phyloP scores from a whole-genome alignment of 1,140 invertebrate species.

The Lepidurus apus region DNA sequence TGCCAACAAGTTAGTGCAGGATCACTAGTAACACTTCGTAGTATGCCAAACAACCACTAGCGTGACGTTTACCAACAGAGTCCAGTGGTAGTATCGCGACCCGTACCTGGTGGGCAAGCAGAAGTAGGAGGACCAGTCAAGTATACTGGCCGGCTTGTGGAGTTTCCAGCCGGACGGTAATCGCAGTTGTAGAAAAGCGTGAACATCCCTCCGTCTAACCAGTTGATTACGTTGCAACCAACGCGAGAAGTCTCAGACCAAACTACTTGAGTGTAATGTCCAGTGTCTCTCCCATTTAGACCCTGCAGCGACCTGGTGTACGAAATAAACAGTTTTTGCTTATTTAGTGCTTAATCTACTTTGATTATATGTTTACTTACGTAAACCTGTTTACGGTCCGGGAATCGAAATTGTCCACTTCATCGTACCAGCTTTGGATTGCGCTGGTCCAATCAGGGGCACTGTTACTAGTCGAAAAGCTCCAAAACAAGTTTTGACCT shows the following conservation, averaged over 20 bases:
- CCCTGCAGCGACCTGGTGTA: background rate
- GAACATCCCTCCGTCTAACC: background rate
- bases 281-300: conserved; percentile 34
- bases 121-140: conserved; percentile 34
- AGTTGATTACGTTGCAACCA: conserved; percentile 40
- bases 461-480: background rate
- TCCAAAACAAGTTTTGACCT: conserved; percentile 32
- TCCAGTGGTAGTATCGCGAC: background rate
- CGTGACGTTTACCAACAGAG: background rate
- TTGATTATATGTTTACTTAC: conserved; percentile 4
- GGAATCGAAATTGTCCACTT: conserved; percentile 24
- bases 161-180: conserved; percentile 37
- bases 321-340: background rate
- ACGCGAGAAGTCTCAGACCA: conserved; percentile 47
- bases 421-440: conserved; percentile 24
- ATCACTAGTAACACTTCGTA: no score
- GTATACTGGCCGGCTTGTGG: conserved; percentile 31
- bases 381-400: background rate
- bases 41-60: background rate
- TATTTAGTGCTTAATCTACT: background rate
- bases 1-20: no score
- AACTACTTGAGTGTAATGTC: conserved; percentile 48
- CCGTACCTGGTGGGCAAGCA: conserved; percentile 35
- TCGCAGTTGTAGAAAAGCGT: conserved; percentile 36
- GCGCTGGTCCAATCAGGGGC: conserved; percentile 6